Evolutionary conservation across 2,888 invertebrate species (phyloP).

Genomic region (Pristionchus fissidentatus): DNA sequence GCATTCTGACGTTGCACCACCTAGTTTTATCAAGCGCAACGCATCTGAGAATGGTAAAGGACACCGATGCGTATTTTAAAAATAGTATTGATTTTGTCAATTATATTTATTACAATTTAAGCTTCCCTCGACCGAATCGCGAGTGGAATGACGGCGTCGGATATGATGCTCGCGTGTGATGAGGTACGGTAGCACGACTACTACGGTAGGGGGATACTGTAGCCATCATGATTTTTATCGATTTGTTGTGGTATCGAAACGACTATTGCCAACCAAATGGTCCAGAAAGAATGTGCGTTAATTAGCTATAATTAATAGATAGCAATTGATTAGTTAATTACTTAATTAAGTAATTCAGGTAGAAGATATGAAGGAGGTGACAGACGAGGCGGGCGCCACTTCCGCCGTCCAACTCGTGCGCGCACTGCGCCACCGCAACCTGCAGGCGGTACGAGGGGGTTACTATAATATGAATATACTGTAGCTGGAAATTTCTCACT

Average conservation of each 20-base stretch:
- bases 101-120: too few species aligned
- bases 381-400: constrained; percentile 85
- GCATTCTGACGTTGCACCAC: too few species aligned
- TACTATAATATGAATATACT: too few species aligned
- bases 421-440: constrained; percentile 90
- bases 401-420: constrained; percentile 96
- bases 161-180: constrained; percentile 46
- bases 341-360: not conserved
- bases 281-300: too few species aligned
- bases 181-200: constrained; percentile 47
- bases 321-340: not conserved
- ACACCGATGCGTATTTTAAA: too few species aligned
- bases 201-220: not conserved
- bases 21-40: too few species aligned
- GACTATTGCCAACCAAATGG: not conserved
- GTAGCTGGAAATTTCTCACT: too few species aligned
- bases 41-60: too few species aligned
- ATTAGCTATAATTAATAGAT: too few species aligned
- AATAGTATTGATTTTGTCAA: too few species aligned
- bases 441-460: constrained; percentile 92
- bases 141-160: constrained; percentile 46
- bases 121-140: constrained; percentile 36
- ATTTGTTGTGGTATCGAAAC: too few species aligned
- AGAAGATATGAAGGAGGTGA: constrained; percentile 54
- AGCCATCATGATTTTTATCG: not conserved